A percentile compares a stretch with the other conserved stretches of the same genome.
These are phyloP conservation scores for Dipodomys merriami DNA, from an alignment of 2,113 vertebrate species.

Conservation along the genomic window DNA sequence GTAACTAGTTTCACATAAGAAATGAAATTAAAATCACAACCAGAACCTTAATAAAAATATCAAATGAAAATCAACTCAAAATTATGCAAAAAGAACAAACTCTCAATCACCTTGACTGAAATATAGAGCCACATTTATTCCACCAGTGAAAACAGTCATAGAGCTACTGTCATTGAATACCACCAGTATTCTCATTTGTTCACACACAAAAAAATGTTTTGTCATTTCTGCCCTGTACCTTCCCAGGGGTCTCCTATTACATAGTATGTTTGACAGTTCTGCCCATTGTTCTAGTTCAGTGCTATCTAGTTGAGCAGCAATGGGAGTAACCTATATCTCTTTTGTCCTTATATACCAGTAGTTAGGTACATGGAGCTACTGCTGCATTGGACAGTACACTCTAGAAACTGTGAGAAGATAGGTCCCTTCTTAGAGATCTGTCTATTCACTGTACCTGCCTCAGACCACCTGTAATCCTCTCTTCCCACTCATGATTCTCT, in stretches of 20 bases:
- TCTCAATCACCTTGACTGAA: not conserved
- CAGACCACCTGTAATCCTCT: not conserved
- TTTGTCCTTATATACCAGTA: not conserved
- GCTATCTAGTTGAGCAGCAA: not conserved
- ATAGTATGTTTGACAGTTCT: not conserved
- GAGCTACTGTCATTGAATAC: not conserved
- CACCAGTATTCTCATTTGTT: not conserved
- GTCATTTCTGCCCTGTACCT: not conserved
- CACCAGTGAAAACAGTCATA: not conserved
- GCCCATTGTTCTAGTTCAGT: not conserved
- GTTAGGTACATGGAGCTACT: not conserved
- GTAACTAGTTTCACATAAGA: not conserved
- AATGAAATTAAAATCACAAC: not conserved
- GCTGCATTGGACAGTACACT: not conserved
- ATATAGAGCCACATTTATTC: not conserved
- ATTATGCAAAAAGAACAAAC: not conserved
- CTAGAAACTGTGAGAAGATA: not conserved
- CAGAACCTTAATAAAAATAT: not conserved
- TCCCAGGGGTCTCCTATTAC: not conserved
- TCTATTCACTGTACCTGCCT: not conserved
- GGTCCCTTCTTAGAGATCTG: not conserved
- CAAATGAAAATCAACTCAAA: slow-evolving; percentile 16
- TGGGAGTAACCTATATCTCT: not conserved
- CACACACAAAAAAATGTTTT: not conserved
- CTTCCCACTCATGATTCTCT: not conserved